Evolutionary conservation across 2,113 vertebrate genomes (phyloP).

Genomic region (Heloderma charlesbogerti): DNA sequence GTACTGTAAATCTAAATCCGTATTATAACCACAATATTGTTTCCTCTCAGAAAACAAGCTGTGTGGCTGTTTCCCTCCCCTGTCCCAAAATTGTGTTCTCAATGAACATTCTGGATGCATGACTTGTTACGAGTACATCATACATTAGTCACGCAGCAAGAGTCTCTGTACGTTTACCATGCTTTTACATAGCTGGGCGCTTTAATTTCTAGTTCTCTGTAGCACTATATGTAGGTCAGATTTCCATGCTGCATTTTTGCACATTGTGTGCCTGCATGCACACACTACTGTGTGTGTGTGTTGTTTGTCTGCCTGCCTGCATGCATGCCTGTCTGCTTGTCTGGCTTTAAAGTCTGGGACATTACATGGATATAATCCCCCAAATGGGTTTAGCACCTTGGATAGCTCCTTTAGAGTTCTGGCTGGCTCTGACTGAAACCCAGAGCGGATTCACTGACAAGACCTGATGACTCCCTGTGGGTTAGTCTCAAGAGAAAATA

Average conservation of each 20-base stretch:
- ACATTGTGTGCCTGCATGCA: neutral
- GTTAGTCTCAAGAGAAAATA: too few species aligned
- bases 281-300: neutral
- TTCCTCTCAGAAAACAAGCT: conserved; percentile 19
- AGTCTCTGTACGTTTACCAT: conserved; percentile 40
- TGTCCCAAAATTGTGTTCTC: conserved; percentile 26
- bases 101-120: conserved; percentile 66
- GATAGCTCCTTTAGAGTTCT: too few species aligned
- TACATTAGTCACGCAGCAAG: conserved; percentile 61
- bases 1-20: conserved; percentile 40
- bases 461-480: too few species aligned
- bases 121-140: conserved; percentile 57
- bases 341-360: neutral
- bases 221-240: conserved; percentile 40
- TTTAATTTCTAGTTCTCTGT: conserved; percentile 43
- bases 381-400: neutral
- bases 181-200: conserved; percentile 42
- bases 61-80: neutral
- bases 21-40: conserved; percentile 9
- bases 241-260: neutral
- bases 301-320: neutral
- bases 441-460: too few species aligned
- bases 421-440: too few species aligned
- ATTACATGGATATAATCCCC: neutral
- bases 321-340: too few species aligned